A percentile compares a stretch with the other conserved stretches of the same genome.
phyloP scores from a whole-genome alignment of 2,888 invertebrate species.

The Ophion ventricosus region DNA sequence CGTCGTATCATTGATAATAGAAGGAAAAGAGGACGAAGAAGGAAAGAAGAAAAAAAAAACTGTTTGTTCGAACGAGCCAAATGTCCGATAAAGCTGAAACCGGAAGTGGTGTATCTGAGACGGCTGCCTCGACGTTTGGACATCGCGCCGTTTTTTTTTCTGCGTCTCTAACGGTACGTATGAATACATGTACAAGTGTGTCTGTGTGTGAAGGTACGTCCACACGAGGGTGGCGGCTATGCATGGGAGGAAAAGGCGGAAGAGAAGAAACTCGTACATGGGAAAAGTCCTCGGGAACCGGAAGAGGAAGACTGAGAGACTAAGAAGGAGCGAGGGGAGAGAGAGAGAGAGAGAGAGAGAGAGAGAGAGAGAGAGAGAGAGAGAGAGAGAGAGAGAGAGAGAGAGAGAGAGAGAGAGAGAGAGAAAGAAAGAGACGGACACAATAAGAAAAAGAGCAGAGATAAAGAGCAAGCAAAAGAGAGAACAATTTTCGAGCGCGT shows the following conservation, averaged over 20 bases:
- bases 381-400: slow-evolving; percentile 5
- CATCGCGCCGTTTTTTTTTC: slow-evolving; percentile 21
- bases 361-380: not conserved
- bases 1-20: no score
- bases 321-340: not conserved
- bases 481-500: slow-evolving; percentile 26
- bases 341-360: slow-evolving; percentile 19
- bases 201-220: not conserved
- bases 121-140: slow-evolving; percentile 23
- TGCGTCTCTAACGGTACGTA: slow-evolving; percentile 9
- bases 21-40: no score
- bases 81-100: slow-evolving; percentile 10
- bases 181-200: not conserved
- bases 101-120: slow-evolving; percentile 34
- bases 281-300: slow-evolving; percentile 47
- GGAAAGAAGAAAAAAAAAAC: no score
- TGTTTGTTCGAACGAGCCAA: slow-evolving; percentile 1
- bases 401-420: slow-evolving; percentile 11
- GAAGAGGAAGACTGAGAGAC: slow-evolving; percentile 24
- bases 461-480: not conserved
- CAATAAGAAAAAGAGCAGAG: slow-evolving; percentile 5
- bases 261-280: slow-evolving; percentile 14
- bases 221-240: not conserved
- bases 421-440: slow-evolving; percentile 15
- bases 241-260: slow-evolving; percentile 17